phyloP scores from a whole-genome alignment of 2,113 vertebrate genomes.

The Neoarius graeffei region DNA sequence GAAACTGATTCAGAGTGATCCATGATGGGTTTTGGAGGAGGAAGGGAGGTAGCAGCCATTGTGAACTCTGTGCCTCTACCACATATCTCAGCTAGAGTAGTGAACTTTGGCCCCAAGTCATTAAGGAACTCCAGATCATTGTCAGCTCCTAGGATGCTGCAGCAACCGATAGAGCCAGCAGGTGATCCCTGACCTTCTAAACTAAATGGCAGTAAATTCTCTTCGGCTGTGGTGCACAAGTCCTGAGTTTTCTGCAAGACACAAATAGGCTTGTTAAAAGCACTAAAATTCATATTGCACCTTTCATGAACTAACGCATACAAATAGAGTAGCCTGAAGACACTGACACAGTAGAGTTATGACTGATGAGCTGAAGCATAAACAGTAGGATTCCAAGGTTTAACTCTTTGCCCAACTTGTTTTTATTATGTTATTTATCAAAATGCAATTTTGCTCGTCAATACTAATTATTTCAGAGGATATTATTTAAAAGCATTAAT shows the following conservation, averaged over 20 bases:
- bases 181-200: constrained; percentile 79
- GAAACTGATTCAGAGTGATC: constrained; percentile 26
- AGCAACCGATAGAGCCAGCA: constrained; percentile 81
- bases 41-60: constrained; percentile 28
- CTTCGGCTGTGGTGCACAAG: constrained; percentile 56
- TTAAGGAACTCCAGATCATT: constrained; percentile 80
- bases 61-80: constrained; percentile 72
- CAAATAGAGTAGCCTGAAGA: neutral
- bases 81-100: constrained; percentile 87
- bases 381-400: neutral
- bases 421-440: too few relatives aligned
- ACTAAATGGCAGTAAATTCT: constrained; percentile 78
- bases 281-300: neutral
- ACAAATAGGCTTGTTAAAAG: constrained; percentile 22
- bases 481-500: neutral
- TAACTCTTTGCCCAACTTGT: neutral
- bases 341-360: neutral
- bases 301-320: neutral
- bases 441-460: neutral
- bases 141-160: constrained; percentile 80
- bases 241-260: constrained; percentile 43
- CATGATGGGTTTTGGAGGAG: constrained; percentile 34
- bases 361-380: neutral
- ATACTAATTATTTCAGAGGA: neutral
- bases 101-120: constrained; percentile 85